Percentiles rank a stretch among this genome's conserved stretches.
phyloP scores from a whole-genome alignment of 1,140 invertebrate genomes.

The Neodiprion pinetum region DNA sequence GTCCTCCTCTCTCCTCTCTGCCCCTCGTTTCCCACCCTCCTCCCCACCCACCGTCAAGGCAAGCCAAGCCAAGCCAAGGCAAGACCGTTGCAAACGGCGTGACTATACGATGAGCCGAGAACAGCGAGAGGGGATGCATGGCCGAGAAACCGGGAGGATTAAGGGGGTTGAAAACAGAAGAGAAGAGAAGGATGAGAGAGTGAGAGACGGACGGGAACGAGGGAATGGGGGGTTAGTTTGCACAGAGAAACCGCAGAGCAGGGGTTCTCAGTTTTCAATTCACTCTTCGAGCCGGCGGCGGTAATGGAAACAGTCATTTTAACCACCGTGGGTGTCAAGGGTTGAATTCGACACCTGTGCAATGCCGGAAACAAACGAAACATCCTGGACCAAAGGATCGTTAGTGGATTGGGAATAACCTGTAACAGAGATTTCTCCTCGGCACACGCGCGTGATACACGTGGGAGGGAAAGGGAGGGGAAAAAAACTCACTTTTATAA shows the following conservation, averaged over 20 bases:
- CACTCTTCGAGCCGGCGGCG: too few relatives aligned
- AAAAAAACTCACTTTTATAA: too few relatives aligned
- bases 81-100: conserved; percentile 16
- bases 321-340: too few relatives aligned
- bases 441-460: too few relatives aligned
- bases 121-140: conserved; percentile 25
- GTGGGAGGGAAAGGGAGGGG: too few relatives aligned
- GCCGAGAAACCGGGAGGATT: conserved; percentile 12
- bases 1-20: background rate
- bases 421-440: too few relatives aligned
- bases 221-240: background rate
- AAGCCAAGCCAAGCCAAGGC: background rate
- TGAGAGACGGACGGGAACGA: conserved; percentile 9
- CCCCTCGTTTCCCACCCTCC: background rate
- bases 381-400: too few relatives aligned
- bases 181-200: conserved; percentile 13
- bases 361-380: too few relatives aligned
- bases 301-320: too few relatives aligned
- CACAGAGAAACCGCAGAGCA: background rate
- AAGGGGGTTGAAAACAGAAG: conserved; percentile 19
- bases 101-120: conserved; percentile 13
- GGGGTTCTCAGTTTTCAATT: conserved; percentile 9
- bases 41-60: background rate
- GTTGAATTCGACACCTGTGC: too few relatives aligned
- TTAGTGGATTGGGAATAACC: too few relatives aligned